phyloP scores from a whole-genome alignment of 2,888 invertebrate genomes.

The Lutraria lutraria region DNA sequence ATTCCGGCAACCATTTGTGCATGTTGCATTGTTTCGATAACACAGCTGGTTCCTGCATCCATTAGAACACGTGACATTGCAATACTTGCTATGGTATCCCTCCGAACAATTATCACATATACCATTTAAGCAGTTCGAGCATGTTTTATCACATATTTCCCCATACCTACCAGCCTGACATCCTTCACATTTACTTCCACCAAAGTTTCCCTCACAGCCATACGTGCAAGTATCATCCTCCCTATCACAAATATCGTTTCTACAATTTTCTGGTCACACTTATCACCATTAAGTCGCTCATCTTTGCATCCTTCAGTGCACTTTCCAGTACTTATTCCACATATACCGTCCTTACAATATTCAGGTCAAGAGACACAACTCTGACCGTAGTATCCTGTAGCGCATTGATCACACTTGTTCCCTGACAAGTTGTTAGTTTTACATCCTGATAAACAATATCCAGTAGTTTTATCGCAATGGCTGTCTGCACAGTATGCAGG shows the following conservation, averaged over 20 bases:
- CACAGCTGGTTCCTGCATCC: neutral
- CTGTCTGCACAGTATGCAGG: neutral
- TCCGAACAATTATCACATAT: neutral
- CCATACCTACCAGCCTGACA: neutral
- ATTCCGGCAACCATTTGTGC: neutral
- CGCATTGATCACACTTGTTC: neutral
- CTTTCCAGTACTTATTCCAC: neutral
- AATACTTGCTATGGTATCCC: neutral
- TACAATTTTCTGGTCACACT: slow-evolving; percentile 11
- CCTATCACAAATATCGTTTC: neutral
- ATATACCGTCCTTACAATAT: neutral
- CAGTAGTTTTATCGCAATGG: neutral
- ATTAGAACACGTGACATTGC: neutral
- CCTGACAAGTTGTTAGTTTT: neutral
- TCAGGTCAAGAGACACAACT: slow-evolving; percentile 2
- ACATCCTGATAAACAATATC: neutral
- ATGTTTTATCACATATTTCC: neutral
- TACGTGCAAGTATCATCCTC: neutral
- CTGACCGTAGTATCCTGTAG: neutral
- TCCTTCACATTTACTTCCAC: neutral
- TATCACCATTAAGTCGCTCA: neutral
- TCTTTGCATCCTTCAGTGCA: neutral
- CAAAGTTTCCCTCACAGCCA: slow-evolving; percentile 13
- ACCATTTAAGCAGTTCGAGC: neutral
- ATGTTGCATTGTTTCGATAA: neutral